Conservation (phyloP, 2,113 vertebrate genomes). For the Sterrhoptilus dennistouni region DNA sequence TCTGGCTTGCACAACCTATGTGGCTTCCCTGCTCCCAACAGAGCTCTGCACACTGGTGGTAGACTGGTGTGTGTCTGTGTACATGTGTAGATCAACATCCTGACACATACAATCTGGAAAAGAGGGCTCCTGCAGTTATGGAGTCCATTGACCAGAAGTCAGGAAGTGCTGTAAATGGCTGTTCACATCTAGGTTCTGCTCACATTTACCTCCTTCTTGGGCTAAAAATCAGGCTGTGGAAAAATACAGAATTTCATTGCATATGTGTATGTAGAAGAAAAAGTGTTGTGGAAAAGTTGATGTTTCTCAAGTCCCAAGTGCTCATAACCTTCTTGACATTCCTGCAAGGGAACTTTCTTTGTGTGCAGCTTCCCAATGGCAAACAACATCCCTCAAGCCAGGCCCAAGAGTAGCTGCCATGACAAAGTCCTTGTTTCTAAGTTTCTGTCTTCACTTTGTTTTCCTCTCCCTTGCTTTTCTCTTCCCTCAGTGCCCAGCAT, state of each 20-base stretch:
- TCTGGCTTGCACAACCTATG: not conserved
- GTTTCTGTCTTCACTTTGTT: not conserved
- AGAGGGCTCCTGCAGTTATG: not conserved
- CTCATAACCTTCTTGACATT: not conserved
- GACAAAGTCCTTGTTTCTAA: not conserved
- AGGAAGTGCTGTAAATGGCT: not conserved
- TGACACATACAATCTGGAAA: not conserved
- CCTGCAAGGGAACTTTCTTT: not conserved
- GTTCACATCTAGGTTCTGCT: not conserved
- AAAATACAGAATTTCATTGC: not conserved
- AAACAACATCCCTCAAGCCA: not conserved
- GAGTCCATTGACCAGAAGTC: not conserved
- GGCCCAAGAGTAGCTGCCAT: not conserved
- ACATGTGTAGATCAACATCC: not conserved
- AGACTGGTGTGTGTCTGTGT: rapidly evolving
- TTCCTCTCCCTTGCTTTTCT: not conserved
- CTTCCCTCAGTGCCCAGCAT: not conserved
- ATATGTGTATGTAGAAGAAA: not conserved
- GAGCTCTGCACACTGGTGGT: not conserved
- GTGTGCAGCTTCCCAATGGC: not conserved
- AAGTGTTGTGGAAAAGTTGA: not conserved
- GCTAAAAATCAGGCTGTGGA: not conserved
- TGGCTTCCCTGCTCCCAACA: not conserved
- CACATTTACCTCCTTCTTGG: not conserved
- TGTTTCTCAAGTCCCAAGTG: not conserved